Evolutionary conservation across 2,797 vertebrate genomes (phyloP).

Genomic region (Botia kubotai): DNA sequence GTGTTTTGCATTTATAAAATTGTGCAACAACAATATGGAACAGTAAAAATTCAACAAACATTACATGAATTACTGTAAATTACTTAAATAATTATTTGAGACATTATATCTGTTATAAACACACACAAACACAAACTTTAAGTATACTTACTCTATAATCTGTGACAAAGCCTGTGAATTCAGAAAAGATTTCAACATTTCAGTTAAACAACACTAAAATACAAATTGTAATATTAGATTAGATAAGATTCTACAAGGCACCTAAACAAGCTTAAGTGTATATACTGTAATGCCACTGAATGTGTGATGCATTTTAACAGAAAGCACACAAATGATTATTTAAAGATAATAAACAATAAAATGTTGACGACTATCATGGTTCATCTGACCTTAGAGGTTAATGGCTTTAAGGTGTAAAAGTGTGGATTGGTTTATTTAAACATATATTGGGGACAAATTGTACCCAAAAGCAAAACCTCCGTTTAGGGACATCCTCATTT

Average conservation of each 20-base stretch:
- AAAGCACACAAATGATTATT: neutral
- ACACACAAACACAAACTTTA: neutral
- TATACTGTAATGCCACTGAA: constrained; percentile 36
- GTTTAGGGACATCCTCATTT: no score
- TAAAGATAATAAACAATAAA: neutral
- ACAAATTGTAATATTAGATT: neutral
- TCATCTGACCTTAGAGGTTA: constrained; percentile 30
- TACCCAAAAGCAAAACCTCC: no score
- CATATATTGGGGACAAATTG: no score
- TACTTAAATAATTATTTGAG: neutral
- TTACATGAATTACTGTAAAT: no score
- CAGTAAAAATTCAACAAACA: neutral
- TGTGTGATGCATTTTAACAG: neutral
- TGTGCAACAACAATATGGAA: neutral
- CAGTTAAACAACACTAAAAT: constrained; percentile 4
- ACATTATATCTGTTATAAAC: neutral
- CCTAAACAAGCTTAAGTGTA: constrained; percentile 1
- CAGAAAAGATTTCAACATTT: neutral
- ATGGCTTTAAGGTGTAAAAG: constrained; percentile 40
- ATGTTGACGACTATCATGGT: constrained; percentile 46
- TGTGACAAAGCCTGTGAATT: constrained; percentile 82
- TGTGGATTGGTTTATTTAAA: neutral
- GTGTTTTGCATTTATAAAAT: no score
- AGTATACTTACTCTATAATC: constrained; percentile 87
- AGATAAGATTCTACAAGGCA: neutral